phyloP scores from a whole-genome alignment of 2,888 invertebrate species.

The Bellardia pandia region DNA sequence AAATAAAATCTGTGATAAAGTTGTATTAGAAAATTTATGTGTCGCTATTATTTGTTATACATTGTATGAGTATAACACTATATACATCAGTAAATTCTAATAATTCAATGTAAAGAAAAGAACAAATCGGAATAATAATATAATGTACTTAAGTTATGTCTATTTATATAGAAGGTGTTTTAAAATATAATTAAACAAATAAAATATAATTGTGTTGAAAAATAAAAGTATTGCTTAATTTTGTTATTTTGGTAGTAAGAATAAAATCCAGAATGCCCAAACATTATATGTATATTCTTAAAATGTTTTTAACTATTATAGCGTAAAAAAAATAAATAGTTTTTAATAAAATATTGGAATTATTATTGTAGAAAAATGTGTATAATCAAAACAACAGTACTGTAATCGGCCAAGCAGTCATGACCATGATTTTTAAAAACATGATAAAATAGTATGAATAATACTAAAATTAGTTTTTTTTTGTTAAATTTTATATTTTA shows the following conservation, averaged over 20 bases:
- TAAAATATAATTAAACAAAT: slow-evolving; percentile 14
- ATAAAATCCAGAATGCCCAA: neutral
- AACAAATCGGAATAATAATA: neutral
- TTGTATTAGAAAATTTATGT: slow-evolving; percentile 55
- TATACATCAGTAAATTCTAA: slow-evolving; percentile 28
- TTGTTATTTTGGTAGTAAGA: neutral
- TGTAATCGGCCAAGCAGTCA: no score
- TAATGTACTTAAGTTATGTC: neutral
- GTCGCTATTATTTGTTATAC: slow-evolving; percentile 49
- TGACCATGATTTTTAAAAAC: no score
- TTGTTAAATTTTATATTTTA: no score
- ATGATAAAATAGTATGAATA: no score
- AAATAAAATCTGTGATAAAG: slow-evolving; percentile 62
- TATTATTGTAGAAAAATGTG: no score
- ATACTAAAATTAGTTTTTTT: no score
- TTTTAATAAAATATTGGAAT: no score
- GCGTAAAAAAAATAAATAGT: no score
- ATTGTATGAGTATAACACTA: slow-evolving; percentile 17
- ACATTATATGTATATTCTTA: no score
- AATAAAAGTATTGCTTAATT: slow-evolving; percentile 12
- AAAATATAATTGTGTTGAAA: slow-evolving; percentile 25
- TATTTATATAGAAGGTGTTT: slow-evolving; percentile 21
- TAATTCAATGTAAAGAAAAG: neutral
- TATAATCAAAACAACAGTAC: no score
- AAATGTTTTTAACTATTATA: no score